These are phyloP conservation scores for Melanchra persicariae DNA, from an alignment of 2,888 invertebrate genomes.

Conservation along the genomic window DNA sequence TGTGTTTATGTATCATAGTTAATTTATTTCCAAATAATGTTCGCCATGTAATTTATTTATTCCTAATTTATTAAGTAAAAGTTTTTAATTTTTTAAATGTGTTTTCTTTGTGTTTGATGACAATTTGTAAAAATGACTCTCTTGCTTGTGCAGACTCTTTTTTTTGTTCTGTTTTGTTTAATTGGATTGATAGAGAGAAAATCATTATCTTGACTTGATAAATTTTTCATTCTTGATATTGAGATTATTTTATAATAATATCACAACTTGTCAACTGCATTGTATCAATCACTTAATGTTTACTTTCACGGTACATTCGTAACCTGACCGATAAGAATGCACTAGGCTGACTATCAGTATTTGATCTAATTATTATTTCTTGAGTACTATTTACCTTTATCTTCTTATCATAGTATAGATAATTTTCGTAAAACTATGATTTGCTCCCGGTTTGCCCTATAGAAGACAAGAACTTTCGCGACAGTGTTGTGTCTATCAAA, in stretches of 20 bases:
- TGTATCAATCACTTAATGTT: background rate
- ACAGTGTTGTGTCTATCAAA: background rate
- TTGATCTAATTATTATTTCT: slow-evolving; percentile 7
- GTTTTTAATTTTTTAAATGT: slow-evolving; percentile 31
- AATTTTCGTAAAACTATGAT: background rate
- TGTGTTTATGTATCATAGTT: slow-evolving; percentile 65
- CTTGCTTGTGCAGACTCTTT: background rate
- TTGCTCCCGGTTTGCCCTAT: background rate
- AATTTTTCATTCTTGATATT: background rate
- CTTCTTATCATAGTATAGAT: background rate
- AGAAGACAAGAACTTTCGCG: background rate
- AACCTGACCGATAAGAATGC: slow-evolving; percentile 31
- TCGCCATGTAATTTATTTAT: slow-evolving; percentile 70
- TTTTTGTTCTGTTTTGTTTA: background rate
- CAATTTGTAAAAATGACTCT: background rate
- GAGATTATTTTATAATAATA: background rate
- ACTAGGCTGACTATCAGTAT: background rate
- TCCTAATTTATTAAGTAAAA: slow-evolving; percentile 68
- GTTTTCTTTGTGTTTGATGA: slow-evolving; percentile 30
- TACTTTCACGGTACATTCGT: slow-evolving; percentile 7
- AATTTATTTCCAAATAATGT: slow-evolving; percentile 72
- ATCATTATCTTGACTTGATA: background rate
- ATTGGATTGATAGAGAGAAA: background rate
- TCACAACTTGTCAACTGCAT: background rate
- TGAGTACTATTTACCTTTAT: background rate